phyloP scores from a whole-genome alignment of 92 coral and sea anemone species.

The Ricordea florida region DNA sequence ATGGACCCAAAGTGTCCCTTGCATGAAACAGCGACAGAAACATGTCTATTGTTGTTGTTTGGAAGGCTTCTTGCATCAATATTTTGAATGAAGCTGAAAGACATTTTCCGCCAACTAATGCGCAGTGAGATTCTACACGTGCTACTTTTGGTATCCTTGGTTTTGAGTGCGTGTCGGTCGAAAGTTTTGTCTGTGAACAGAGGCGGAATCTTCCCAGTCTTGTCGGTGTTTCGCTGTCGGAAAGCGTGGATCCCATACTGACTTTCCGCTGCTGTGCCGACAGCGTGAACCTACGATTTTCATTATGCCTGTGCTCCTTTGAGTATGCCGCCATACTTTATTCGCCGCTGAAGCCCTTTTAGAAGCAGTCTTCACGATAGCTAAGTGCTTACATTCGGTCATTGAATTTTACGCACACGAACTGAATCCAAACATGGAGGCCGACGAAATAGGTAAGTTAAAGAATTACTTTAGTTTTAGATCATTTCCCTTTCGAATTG shows the following conservation, averaged over 20 bases:
- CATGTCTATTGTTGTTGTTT: conserved; percentile 47
- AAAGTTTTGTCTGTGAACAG: neutral
- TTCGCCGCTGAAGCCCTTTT: conserved; percentile 5
- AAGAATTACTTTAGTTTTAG: no score
- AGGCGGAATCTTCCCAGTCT: neutral
- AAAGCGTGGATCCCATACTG: conserved; percentile 20
- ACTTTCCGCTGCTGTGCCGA: conserved; percentile 21
- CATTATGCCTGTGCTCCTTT: neutral
- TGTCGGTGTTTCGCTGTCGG: conserved; percentile 42
- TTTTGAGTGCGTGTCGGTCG: conserved; percentile 6
- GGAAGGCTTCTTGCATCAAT: conserved; percentile 8
- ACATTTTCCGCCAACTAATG: neutral
- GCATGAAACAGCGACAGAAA: conserved; percentile 3
- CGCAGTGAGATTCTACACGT: neutral
- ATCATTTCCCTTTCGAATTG: no score
- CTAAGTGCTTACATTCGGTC: no score
- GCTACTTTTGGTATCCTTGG: neutral
- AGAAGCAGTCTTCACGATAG: conserved; percentile 4
- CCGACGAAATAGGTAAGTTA: conserved; percentile 36
- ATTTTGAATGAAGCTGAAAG: conserved; percentile 1
- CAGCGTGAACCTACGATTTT: neutral
- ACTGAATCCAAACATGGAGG: no score
- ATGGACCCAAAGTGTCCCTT: conserved; percentile 22
- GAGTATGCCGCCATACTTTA: conserved; percentile 13
- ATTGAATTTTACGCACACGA: no score